Evolutionary conservation across 2,797 vertebrate genomes (phyloP).

Genomic region (Eleutherodactylus coqui): DNA sequence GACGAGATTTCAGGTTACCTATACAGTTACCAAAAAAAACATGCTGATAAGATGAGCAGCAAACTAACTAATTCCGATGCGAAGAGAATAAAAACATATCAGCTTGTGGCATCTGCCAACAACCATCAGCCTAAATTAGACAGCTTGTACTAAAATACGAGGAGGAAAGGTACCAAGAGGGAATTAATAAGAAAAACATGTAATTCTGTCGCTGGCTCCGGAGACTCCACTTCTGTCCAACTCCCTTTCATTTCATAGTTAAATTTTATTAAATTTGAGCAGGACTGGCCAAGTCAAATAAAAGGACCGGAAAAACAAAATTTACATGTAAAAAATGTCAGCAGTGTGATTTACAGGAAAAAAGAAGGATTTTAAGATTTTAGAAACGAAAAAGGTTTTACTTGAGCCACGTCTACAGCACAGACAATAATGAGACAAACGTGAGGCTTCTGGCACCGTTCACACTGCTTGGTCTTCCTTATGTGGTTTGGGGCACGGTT

Average conservation of each 20-base stretch:
- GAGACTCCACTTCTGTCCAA: slow-evolving; percentile 7
- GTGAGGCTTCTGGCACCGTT: neutral
- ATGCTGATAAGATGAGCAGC: neutral
- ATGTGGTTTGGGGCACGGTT: neutral
- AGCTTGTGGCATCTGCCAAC: slow-evolving; percentile 14
- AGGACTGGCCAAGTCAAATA: slow-evolving; percentile 38
- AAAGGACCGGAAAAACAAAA: slow-evolving; percentile 15
- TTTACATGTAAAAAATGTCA: slow-evolving; percentile 18
- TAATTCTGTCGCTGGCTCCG: slow-evolving; percentile 4
- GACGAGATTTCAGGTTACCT: no score
- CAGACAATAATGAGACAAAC: neutral
- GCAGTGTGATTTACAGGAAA: neutral
- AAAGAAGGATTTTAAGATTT: neutral
- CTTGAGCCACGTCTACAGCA: slow-evolving; percentile 1
- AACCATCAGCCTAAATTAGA: slow-evolving; percentile 10
- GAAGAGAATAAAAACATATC: neutral
- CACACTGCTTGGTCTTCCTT: neutral
- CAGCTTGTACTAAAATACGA: slow-evolving; percentile 15
- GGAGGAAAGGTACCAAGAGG: neutral
- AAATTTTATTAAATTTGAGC: slow-evolving; percentile 28
- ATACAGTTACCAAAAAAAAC: neutral
- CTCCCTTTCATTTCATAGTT: slow-evolving; percentile 23
- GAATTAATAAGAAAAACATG: slow-evolving; percentile 41
- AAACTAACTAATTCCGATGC: neutral
- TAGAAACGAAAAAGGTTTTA: neutral